Evolutionary conservation across 2,113 vertebrate genomes (phyloP).

Genomic region (Sus scrofa): T2T-Sscrofa CM000816.6:38633001-38633500

Average conservation of each 20-base stretch:
- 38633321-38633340: background rate
- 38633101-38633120: background rate
- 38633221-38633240: background rate
- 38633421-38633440: background rate
- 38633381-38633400: background rate
- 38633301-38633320: background rate
- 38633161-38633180: background rate
- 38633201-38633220: background rate
- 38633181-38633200: background rate
- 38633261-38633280: background rate
- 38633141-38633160: background rate
- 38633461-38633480: background rate
- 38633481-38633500: background rate
- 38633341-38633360: background rate
- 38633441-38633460: background rate
- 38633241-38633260: background rate
- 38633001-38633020: background rate
- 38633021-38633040: background rate
- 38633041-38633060: background rate
- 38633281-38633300: background rate
- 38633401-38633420: background rate
- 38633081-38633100: background rate
- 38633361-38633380: background rate
- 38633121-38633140: background rate
- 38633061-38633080: background rate